phyloP scores from a whole-genome alignment of 1,140 invertebrate genomes.

The Megalonaias nervosa region DNA sequence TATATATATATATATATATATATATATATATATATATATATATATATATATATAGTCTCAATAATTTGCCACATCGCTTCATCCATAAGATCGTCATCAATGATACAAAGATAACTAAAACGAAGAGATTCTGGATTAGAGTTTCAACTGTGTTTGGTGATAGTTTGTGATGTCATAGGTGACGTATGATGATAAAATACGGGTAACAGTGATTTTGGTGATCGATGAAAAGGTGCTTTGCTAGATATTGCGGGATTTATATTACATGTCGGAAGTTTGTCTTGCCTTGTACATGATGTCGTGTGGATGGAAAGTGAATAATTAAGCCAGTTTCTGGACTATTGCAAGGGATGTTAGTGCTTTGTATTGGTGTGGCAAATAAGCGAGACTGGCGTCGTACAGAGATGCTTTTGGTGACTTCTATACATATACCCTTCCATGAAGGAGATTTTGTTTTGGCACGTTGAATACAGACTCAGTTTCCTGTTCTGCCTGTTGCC shows the following conservation, averaged over 20 bases:
- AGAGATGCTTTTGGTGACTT: slow-evolving; percentile 23
- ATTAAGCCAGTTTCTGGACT: slow-evolving; percentile 68
- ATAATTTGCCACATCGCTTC: slow-evolving; percentile 77
- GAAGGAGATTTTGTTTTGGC: slow-evolving; percentile 36
- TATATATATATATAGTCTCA: too few relatives aligned
- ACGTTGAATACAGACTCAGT: slow-evolving; percentile 45
- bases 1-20: too few relatives aligned
- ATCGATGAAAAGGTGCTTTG: neutral
- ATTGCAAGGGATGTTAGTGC: slow-evolving; percentile 58
- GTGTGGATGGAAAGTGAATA: slow-evolving; percentile 64
- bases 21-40: too few relatives aligned
- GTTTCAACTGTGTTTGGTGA: slow-evolving; percentile 66
- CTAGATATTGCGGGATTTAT: neutral
- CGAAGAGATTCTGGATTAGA: slow-evolving; percentile 71
- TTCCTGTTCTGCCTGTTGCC: neutral
- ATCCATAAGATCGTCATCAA: slow-evolving; percentile 92
- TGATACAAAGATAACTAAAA: slow-evolving; percentile 81
- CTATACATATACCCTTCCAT: neutral
- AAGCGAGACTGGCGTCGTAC: slow-evolving; percentile 6
- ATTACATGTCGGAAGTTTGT: slow-evolving; percentile 24
- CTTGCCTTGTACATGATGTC: slow-evolving; percentile 27
- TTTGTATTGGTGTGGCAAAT: slow-evolving; percentile 20
- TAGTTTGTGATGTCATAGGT: slow-evolving; percentile 36
- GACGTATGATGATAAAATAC: slow-evolving; percentile 75
- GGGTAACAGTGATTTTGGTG: slow-evolving; percentile 18